Base-by-base conservation (phyloP, 2,113 vertebrate species). In the Crocuta crocuta region DNA sequence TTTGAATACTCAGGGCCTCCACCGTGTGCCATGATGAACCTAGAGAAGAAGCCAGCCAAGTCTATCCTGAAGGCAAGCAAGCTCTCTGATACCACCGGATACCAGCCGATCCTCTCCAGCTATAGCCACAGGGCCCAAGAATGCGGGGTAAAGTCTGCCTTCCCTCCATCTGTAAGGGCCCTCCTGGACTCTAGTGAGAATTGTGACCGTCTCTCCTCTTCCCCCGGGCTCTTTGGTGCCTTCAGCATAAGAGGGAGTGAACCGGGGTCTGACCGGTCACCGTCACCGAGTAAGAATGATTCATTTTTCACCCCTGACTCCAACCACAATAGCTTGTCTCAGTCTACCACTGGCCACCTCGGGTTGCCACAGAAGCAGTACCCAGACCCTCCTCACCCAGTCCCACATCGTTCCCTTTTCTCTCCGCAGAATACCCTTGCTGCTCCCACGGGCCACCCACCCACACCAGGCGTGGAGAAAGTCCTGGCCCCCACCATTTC, bases 41-140 rank as follows among this genome's bases (percentile, higher is more conserved):
- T 99, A 86, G 99, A 99, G 97, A 99, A 99, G 95, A 99, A 99
- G 45, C 98, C 99, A 0, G 66, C 98, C 61, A 99, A 99, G 61
- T 99, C 99, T 0, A 99, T 99, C 96, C 87, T 99, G 94, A 99
- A 99, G 90, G 92, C 98, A 0, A 98, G 98, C 5, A 98, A 99
- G 35, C 97, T 99, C n/a, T 92, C 98, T 0, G 99, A 99, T 4
- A 39, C 96, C 0, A 21, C 97, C 0, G 99, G 99, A 1, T 99
- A 99, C 96, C 99, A 99, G n/a, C 97, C 99, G 0, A 98, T 98
- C 15, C 96, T 99, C 89, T 39, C 98, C 78, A 98, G 97, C 93
- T 99, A 99, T 2, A 94, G 97, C 0, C 99, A 98, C 97, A 97
- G 98, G 15, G 5, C 98, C 0, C 99, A 98, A 83, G 99, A 99